A percentile compares a stretch with the other conserved stretches of the same genome.
These are phyloP conservation scores for Drosophila ficusphila DNA, from an alignment of 1,140 invertebrate species.

Conservation along the genomic window DNA sequence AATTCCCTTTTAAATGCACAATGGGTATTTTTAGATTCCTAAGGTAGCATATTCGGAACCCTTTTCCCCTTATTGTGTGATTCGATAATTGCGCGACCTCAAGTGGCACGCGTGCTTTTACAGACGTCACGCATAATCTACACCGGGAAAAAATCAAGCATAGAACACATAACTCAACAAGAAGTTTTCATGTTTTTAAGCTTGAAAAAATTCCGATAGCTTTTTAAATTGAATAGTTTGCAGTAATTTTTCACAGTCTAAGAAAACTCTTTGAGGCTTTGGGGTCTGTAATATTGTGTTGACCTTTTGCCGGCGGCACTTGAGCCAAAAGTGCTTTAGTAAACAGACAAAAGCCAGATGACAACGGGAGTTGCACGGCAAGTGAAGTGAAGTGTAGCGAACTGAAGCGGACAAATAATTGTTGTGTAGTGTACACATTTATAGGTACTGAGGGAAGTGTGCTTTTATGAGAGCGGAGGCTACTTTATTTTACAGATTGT, in stretches of 20 bases:
- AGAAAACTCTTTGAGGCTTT: neutral
- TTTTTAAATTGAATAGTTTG: too few relatives aligned
- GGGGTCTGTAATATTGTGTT: constrained; percentile 15
- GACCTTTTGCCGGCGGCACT: constrained; percentile 33
- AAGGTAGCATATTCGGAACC: constrained; percentile 3
- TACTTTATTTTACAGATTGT: constrained; percentile 58
- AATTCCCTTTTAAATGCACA: constrained; percentile 3
- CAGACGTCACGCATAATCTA: constrained; percentile 5
- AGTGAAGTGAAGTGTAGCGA: constrained; percentile 18
- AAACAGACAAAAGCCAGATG: constrained; percentile 49
- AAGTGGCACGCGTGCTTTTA: constrained; percentile 41
- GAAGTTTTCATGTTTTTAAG: too few relatives aligned
- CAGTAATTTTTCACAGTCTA: neutral
- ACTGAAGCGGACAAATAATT: constrained; percentile 35
- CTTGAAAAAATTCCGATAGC: too few relatives aligned
- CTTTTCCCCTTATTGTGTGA: neutral
- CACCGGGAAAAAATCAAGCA: constrained; percentile 13
- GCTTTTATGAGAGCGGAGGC: constrained; percentile 5
- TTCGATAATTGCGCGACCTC: constrained; percentile 48
- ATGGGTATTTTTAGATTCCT: constrained; percentile 18
- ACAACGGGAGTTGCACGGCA: constrained; percentile 9
- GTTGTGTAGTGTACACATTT: constrained; percentile 1
- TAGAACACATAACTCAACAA: too few relatives aligned
- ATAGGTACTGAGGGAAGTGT: neutral
- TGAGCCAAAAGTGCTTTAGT: constrained; percentile 34